These are phyloP conservation scores for Cossypha niveicapilla DNA, from an alignment of 2,797 vertebrate genomes.

Conservation along the genomic window DNA sequence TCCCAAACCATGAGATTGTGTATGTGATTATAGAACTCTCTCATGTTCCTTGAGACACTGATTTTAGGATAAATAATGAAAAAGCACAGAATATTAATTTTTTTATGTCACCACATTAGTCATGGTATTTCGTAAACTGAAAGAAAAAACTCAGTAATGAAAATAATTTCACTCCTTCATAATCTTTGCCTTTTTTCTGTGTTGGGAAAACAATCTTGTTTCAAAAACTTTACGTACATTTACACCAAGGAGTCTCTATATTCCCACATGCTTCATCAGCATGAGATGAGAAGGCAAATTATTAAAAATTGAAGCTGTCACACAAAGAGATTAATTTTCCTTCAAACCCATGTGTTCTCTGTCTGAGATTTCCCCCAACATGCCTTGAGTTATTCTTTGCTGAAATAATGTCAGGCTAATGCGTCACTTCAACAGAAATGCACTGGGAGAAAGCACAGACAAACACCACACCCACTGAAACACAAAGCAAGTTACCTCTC, in stretches of 20 bases:
- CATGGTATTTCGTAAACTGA: neutral
- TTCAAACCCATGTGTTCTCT: neutral
- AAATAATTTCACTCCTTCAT: neutral
- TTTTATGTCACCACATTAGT: neutral
- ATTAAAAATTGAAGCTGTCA: conserved; percentile 31
- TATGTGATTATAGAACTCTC: neutral
- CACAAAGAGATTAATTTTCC: neutral
- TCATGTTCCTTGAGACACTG: neutral
- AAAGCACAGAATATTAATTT: neutral
- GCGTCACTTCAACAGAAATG: neutral
- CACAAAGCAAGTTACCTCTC: conserved; percentile 85
- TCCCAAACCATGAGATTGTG: neutral
- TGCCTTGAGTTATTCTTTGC: neutral
- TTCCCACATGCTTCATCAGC: neutral
- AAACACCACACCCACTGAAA: neutral
- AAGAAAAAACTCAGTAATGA: neutral
- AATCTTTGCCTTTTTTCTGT: neutral
- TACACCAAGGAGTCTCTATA: neutral
- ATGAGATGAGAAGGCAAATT: neutral
- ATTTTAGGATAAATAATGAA: neutral
- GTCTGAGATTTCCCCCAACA: neutral
- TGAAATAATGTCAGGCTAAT: neutral
- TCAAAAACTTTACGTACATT: neutral
- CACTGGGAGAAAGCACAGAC: neutral
- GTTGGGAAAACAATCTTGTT: neutral